Evolutionary conservation across 1,140 invertebrate species (phyloP).

Genomic region (Drosophila oshimai): DNA sequence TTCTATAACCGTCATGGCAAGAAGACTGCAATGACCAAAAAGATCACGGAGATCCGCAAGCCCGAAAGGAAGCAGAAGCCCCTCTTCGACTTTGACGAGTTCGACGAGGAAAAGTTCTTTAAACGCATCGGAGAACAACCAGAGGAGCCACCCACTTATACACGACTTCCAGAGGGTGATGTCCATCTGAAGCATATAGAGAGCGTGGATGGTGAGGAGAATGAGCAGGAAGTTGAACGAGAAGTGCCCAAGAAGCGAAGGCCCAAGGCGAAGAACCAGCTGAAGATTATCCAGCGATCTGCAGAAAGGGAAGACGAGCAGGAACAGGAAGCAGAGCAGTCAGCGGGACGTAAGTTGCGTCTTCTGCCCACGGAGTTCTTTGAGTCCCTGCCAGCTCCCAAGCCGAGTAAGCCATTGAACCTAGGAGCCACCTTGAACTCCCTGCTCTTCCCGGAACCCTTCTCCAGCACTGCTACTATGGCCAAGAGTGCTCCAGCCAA

Average conservation of each 20-base stretch:
- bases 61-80: conserved; percentile 65
- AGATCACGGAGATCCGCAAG: conserved; percentile 75
- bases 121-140: conserved; percentile 65
- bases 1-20: conserved; percentile 66
- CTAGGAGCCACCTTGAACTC: conserved; percentile 64
- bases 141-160: conserved; percentile 61
- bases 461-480: conserved; percentile 50
- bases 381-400: conserved; percentile 53
- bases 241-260: conserved; percentile 22
- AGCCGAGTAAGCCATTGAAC: conserved; percentile 34
- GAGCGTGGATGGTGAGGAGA: conserved; percentile 63
- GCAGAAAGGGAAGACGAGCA: conserved; percentile 13
- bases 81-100: conserved; percentile 61
- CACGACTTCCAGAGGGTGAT: conserved; percentile 67
- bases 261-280: conserved; percentile 8
- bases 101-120: conserved; percentile 78
- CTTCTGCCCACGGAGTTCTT: conserved; percentile 72
- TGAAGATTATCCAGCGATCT: conserved; percentile 50
- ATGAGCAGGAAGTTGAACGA: conserved; percentile 39
- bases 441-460: conserved; percentile 71
- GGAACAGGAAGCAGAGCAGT: conserved; percentile 34
- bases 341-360: conserved; percentile 21
- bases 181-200: conserved; percentile 68
- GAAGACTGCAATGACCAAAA: conserved; percentile 61
- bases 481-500: conserved; percentile 5